Percentiles rank a stretch among this genome's conserved stretches.
phyloP scores from a whole-genome alignment of 2,888 invertebrate species.

The Trichacis sp. region DNA sequence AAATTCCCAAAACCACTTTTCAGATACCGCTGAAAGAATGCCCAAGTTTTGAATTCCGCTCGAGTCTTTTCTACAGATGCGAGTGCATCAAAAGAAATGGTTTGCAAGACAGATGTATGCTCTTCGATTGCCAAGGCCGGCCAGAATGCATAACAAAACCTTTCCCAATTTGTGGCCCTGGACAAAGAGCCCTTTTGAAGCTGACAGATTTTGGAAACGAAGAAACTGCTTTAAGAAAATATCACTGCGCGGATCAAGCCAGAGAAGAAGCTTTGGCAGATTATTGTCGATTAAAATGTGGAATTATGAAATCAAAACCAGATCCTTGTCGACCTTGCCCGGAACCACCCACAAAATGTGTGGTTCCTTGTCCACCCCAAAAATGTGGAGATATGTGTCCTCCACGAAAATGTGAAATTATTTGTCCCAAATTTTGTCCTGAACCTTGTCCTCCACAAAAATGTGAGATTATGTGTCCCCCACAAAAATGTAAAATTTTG shows the following conservation, averaged over 20 bases:
- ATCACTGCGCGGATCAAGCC: conserved; percentile 53
- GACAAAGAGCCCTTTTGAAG: conserved; percentile 57
- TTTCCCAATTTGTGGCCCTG: conserved; percentile 63
- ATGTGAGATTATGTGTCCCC: conserved; percentile 49
- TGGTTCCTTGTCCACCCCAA: conserved; percentile 21
- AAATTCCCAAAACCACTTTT: too few species aligned
- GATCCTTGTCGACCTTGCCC: conserved; percentile 14
- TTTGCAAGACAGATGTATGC: conserved; percentile 65
- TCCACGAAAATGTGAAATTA: background rate
- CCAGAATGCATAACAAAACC: conserved; percentile 65
- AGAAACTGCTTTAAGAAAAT: conserved; percentile 54
- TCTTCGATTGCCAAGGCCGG: conserved; percentile 63
- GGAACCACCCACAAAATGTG: conserved; percentile 23
- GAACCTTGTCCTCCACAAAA: conserved; percentile 14
- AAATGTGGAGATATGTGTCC: background rate
- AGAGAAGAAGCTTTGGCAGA: conserved; percentile 57
- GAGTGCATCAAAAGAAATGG: conserved; percentile 67
- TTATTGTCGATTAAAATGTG: conserved; percentile 55
- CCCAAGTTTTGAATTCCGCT: conserved; percentile 62
- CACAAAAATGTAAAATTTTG: too few species aligned
- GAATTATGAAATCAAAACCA: conserved; percentile 17
- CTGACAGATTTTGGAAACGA: conserved; percentile 59
- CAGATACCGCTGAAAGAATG: conserved; percentile 55
- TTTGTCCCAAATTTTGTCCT: conserved; percentile 7
- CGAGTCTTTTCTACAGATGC: conserved; percentile 61